These are phyloP conservation scores for Loriculus beryllinus DNA, from an alignment of 2,797 vertebrate species.

Conservation along the genomic window DNA sequence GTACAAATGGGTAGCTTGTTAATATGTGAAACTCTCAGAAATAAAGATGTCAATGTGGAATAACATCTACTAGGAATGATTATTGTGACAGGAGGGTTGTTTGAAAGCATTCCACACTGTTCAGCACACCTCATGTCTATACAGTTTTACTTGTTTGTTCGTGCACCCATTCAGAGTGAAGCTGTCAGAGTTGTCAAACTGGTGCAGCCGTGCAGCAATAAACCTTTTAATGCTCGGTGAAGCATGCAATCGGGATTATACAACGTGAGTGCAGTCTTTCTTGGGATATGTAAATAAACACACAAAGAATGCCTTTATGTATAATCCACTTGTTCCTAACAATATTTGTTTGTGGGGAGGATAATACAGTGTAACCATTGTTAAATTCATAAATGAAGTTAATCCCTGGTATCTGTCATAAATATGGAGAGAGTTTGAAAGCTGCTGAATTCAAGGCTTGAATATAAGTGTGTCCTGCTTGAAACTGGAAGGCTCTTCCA, in stretches of 20 bases:
- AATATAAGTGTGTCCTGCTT: neutral
- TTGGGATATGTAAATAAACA: conserved; percentile 32
- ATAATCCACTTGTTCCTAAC: conserved; percentile 11
- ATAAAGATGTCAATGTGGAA: neutral
- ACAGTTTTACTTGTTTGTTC: conserved; percentile 2
- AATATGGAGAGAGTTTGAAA: conserved; percentile 18
- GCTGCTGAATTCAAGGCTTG: neutral
- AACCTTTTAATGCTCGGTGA: conserved; percentile 21
- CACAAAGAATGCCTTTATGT: neutral
- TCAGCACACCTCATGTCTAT: conserved; percentile 5
- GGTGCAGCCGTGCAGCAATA: neutral
- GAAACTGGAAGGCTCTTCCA: neutral
- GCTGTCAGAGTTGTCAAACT: conserved; percentile 35
- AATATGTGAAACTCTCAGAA: neutral
- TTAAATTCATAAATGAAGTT: conserved; percentile 24
- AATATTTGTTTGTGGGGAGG: conserved; percentile 50
- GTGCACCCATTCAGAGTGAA: neutral
- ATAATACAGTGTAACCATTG: conserved; percentile 56
- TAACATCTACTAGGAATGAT: neutral
- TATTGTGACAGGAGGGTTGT: neutral
- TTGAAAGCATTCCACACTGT: neutral
- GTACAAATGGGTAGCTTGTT: neutral
- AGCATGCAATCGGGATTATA: neutral
- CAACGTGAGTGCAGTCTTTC: neutral
- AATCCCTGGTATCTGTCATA: conserved; percentile 25